phyloP scores from a whole-genome alignment of 2,797 vertebrate genomes.

The Labeo calbasu region DNA sequence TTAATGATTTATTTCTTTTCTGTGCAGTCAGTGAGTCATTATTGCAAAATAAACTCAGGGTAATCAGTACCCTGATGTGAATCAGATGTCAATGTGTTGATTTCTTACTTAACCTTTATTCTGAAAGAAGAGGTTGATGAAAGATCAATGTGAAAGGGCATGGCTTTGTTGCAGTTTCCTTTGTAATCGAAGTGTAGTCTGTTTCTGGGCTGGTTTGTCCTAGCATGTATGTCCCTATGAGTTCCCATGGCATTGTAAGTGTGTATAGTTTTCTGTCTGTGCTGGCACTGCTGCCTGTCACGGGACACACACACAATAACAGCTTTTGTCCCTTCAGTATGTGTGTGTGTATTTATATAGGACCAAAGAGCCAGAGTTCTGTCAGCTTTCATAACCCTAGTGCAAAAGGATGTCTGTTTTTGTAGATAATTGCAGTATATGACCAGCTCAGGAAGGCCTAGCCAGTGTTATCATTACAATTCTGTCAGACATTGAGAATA shows the following conservation, averaged over 20 bases:
- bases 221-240: not conserved
- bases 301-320: slow-evolving; percentile 50
- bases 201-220: not conserved
- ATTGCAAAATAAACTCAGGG: slow-evolving; percentile 3
- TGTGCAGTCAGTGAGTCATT: not conserved
- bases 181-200: not conserved
- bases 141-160: slow-evolving; percentile 32
- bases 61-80: slow-evolving; percentile 7
- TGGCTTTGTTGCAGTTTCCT: slow-evolving; percentile 19
- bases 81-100: not conserved
- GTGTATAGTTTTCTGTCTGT: slow-evolving; percentile 26
- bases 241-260: slow-evolving; percentile 38
- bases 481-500: not conserved
- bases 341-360: slow-evolving; percentile 38
- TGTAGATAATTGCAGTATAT: slow-evolving; percentile 31
- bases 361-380: slow-evolving; percentile 29
- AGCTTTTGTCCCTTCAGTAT: slow-evolving; percentile 48
- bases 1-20: not conserved
- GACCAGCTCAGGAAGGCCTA: not conserved
- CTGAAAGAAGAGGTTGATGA: not conserved
- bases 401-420: slow-evolving; percentile 42
- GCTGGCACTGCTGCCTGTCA: slow-evolving; percentile 42
- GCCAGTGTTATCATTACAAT: not conserved
- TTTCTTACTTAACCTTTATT: slow-evolving; percentile 14
- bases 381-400: slow-evolving; percentile 26